A percentile compares a stretch with the other conserved stretches of the same genome.
Evolutionary conservation across 2,888 invertebrate genomes (phyloP).

Genomic region (Maniola hyperantus): DNA sequence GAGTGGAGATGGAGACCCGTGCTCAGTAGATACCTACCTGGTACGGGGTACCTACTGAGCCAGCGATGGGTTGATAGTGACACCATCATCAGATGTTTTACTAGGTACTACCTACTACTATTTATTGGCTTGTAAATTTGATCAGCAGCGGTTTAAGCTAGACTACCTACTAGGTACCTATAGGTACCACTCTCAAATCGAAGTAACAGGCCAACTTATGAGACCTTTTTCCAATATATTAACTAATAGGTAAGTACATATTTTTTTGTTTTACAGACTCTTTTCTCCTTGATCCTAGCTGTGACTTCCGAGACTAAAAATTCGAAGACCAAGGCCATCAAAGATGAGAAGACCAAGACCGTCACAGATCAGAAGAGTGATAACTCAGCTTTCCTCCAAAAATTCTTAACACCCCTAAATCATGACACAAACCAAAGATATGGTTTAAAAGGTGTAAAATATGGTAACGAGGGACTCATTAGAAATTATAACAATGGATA

Average conservation of each 20-base stretch:
- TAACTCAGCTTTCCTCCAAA: constrained; percentile 7
- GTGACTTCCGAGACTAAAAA: constrained; percentile 1
- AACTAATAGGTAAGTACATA: neutral
- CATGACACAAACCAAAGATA: constrained; percentile 20
- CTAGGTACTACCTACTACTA: too few relatives aligned
- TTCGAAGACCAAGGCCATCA: neutral
- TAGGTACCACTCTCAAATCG: too few relatives aligned
- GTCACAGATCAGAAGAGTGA: constrained; percentile 5
- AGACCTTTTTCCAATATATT: too few relatives aligned
- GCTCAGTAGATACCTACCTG: too few relatives aligned
- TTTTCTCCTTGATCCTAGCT: neutral
- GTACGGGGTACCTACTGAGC: too few relatives aligned
- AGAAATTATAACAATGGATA: neutral
- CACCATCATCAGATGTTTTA: too few relatives aligned
- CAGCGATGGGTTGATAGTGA: too few relatives aligned
- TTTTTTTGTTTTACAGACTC: constrained; percentile 1
- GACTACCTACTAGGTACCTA: too few relatives aligned
- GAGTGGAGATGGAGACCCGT: too few relatives aligned
- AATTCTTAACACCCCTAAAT: constrained; percentile 6
- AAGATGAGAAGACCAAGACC: constrained; percentile 7
- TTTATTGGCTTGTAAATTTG: too few relatives aligned
- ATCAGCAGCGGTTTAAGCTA: too few relatives aligned
- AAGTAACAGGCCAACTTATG: too few relatives aligned
- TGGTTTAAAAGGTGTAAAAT: neutral
- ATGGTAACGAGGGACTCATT: neutral